Base-by-base conservation (phyloP, 2,797 vertebrate species). In the Petrocephalus sullivani region DNA sequence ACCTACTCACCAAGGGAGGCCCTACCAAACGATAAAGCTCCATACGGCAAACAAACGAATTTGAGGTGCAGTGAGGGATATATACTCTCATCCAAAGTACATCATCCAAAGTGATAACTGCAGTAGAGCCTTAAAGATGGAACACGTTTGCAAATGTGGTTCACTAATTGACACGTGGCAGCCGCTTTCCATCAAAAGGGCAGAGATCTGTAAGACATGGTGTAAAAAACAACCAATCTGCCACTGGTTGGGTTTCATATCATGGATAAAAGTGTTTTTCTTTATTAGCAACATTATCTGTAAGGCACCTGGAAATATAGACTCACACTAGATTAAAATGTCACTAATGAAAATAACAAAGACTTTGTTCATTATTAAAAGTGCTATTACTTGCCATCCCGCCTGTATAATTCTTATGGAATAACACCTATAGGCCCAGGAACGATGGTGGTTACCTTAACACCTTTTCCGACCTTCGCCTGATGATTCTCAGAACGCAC, bases 401-500 rank as follows among this genome's bases (percentile, higher is more conserved):
- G 19, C 16, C 21, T 67, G 51, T 57, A 64, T 37, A 4, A 37
- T 21, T 75, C 21, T 57, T 28, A 57, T 23, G 23, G 53, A 7
- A 51, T 67, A 78, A 19, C 14, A 16, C 9, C 51, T 87, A 37
- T 3, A 78, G 87, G 16, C 60, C 49, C 49, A 37, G 51, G 41
- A 49, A 21, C 19, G 37, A 14, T 0, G 1, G 37, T 28, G 28
- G 82, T 54, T 84, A 28, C 21, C 21, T 53, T 28, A 53, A 53
- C 49, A 53, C 16, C 23, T 23, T 84, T 54, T 56, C 51, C 51
- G 19, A 56, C 51, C 4, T 14, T 84, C 51, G 4, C 23, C 21
- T 54, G 82, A 91, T 90, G 89, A 91, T 90, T 91, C 90, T 90
- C 90, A 91, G 57, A 82, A 90, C 90, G 82, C 78, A 87, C 86